Percentiles rank a stretch among this genome's conserved stretches.
Evolutionary conservation across 2,113 vertebrate genomes (phyloP).

Genomic region (Daubentonia madagascariensis): DNA sequence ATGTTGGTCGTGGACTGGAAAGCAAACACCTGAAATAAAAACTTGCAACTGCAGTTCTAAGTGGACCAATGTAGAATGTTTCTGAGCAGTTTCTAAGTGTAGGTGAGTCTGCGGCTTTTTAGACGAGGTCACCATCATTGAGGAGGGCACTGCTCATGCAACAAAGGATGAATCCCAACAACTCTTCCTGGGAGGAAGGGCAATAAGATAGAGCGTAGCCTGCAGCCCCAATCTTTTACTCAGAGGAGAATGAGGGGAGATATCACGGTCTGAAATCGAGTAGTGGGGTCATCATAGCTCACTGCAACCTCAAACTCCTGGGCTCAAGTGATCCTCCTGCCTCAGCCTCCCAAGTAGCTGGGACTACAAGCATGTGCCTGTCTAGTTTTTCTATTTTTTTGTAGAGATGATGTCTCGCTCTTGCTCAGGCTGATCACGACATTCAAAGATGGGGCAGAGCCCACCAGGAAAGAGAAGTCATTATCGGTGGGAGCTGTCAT

Average conservation of each 20-base stretch:
- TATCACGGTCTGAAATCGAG: not conserved
- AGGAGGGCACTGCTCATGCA: not conserved
- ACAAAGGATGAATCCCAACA: not conserved
- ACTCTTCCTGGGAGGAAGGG: not conserved
- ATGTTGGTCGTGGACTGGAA: not conserved
- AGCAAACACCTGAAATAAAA: not conserved
- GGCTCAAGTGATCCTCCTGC: too few species aligned
- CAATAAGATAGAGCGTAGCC: not conserved
- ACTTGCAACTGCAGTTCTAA: not conserved
- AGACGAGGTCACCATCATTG: not conserved
- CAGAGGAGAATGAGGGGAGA: not conserved
- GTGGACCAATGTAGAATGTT: not conserved
- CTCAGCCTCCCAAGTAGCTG: too few species aligned
- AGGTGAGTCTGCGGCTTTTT: not conserved
- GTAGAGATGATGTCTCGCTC: too few species aligned
- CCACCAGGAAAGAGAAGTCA: not conserved
- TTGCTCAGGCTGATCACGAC: too few species aligned
- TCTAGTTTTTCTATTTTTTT: too few species aligned
- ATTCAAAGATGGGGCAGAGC: not conserved
- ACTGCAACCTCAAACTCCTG: too few species aligned
- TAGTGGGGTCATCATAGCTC: not conserved
- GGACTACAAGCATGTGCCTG: too few species aligned
- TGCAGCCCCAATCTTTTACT: not conserved
- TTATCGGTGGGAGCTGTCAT: not conserved
- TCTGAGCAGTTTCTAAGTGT: not conserved